Evolutionary conservation across 2,113 vertebrate genomes (phyloP).

Genomic region (Seriola quinqueradiata): DNA sequence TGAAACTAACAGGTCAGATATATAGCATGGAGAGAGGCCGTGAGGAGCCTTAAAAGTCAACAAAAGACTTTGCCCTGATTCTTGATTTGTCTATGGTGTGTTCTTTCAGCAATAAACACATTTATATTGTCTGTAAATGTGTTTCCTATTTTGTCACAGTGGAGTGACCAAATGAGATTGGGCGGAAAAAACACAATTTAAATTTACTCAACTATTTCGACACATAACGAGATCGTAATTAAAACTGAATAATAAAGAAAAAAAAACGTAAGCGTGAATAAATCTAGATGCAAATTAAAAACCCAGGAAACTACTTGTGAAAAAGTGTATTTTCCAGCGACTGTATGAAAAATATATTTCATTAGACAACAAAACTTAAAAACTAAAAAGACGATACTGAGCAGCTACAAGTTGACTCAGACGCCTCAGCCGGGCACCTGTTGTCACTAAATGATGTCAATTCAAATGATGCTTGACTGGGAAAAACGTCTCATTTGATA

Average conservation of each 20-base stretch:
- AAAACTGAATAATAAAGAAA: too few species aligned
- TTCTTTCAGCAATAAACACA: neutral
- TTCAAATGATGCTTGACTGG: neutral
- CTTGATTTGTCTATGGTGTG: neutral
- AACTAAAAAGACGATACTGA: neutral
- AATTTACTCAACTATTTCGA: neutral
- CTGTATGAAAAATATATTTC: neutral
- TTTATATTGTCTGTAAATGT: neutral
- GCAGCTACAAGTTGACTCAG: neutral
- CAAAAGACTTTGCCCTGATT: too few species aligned
- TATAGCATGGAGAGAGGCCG: too few species aligned
- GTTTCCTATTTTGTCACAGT: neutral
- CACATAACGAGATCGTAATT: neutral
- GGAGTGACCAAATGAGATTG: neutral
- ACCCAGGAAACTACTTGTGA: neutral
- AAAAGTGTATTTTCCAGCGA: neutral
- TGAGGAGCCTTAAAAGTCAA: too few species aligned
- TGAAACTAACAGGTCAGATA: too few species aligned
- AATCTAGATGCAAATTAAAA: neutral
- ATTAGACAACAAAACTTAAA: neutral
- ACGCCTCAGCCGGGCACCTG: neutral
- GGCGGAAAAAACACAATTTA: neutral
- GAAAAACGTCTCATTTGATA: slow-evolving; percentile 7
- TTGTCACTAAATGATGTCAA: neutral
- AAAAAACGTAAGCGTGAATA: neutral